A percentile compares a stretch with the other conserved stretches of the same genome.
Evolutionary conservation across 2,797 vertebrate species (phyloP).

Genomic region (Lepidocolaptes lacrymiger): DNA sequence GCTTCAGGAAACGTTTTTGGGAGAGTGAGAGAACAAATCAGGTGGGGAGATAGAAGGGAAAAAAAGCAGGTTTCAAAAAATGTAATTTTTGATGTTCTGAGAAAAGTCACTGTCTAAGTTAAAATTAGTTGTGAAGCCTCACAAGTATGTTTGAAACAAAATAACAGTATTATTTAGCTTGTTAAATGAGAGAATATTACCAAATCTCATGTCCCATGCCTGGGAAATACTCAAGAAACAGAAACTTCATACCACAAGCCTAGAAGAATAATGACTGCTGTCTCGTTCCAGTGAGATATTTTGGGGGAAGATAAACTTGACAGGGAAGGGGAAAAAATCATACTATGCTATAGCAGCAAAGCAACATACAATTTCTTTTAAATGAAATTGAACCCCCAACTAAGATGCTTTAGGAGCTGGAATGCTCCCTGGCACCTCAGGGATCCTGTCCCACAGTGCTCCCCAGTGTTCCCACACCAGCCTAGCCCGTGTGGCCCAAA

Average conservation of each 20-base stretch:
- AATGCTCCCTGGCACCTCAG: neutral
- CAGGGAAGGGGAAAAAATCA: neutral
- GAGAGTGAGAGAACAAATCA: neutral
- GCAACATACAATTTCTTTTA: neutral
- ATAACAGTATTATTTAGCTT: neutral
- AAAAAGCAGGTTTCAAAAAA: neutral
- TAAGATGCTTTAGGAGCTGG: neutral
- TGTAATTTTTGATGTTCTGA: neutral
- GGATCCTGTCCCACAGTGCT: neutral
- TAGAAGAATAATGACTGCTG: neutral
- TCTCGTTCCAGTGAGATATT: neutral
- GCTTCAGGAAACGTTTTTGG: neutral
- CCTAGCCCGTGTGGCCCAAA: rapidly evolving
- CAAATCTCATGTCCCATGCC: neutral
- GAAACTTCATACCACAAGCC: neutral
- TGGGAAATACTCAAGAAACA: neutral
- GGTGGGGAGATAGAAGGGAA: neutral
- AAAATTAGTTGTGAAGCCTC: neutral
- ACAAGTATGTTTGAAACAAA: neutral
- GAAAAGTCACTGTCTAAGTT: neutral
- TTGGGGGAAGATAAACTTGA: neutral
- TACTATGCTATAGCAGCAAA: neutral
- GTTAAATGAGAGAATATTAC: neutral
- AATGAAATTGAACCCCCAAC: neutral
- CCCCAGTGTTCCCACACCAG: neutral